phyloP scores from a whole-genome alignment of 2,113 vertebrate genomes.

The Panthera leo region DNA sequence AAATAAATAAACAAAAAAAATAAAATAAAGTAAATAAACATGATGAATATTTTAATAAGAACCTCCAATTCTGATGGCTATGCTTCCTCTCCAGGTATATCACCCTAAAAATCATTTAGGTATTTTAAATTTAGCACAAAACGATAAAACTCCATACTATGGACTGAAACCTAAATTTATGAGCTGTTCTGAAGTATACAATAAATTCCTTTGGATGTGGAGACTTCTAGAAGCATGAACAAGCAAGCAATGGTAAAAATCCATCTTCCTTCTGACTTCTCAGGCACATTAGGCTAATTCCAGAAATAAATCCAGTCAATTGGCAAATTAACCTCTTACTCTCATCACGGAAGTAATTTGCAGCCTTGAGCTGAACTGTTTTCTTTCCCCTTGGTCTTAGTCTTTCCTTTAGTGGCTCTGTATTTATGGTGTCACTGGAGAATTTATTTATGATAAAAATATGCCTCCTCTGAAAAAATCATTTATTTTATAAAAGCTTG shows the following conservation, averaged over 20 bases:
- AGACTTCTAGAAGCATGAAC: conserved; percentile 49
- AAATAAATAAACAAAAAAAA: too few relatives aligned
- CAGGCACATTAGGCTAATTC: neutral
- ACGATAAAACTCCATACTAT: conserved; percentile 17
- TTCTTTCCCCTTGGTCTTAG: conserved; percentile 38
- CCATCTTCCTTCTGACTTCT: neutral
- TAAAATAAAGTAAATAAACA: neutral
- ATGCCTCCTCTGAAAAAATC: conserved; percentile 44
- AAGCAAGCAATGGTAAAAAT: conserved; percentile 43
- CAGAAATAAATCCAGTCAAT: neutral
- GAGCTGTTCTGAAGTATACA: conserved; percentile 30
- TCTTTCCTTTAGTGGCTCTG: neutral
- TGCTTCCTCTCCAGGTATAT: neutral
- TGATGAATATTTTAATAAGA: neutral
- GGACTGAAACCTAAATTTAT: conserved; percentile 53
- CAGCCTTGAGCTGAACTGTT: conserved; percentile 39
- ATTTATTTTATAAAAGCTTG: conserved; percentile 72
- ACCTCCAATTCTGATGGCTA: neutral
- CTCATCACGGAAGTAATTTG: neutral
- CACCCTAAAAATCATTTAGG: neutral
- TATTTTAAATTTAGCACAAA: conserved; percentile 51
- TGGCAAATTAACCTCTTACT: conserved; percentile 8
- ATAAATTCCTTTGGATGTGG: conserved; percentile 45
- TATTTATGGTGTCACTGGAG: conserved; percentile 49
- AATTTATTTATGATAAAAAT: conserved; percentile 69